Conservation (phyloP, 2,797 vertebrate genomes). For the Chelmon rostratus region DNA sequence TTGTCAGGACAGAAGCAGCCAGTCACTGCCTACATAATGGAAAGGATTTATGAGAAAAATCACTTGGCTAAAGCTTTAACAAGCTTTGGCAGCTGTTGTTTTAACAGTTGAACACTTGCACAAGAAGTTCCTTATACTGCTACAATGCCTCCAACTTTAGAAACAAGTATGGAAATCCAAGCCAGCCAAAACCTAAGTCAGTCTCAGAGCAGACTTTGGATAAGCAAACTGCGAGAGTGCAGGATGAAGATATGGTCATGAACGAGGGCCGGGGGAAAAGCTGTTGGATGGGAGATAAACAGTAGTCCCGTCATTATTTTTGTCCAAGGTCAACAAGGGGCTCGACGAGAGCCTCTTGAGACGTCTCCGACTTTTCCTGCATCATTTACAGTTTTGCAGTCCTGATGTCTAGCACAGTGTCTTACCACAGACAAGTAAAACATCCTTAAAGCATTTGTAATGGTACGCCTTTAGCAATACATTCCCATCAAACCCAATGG, state of each 20-base stretch:
- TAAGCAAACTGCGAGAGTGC: constrained; percentile 73
- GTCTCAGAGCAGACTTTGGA: constrained; percentile 69
- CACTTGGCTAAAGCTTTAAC: constrained; percentile 32
- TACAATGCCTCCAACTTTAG: constrained; percentile 48
- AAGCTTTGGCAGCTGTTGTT: constrained; percentile 56
- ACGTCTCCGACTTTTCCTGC: constrained; percentile 48
- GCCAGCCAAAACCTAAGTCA: constrained; percentile 52
- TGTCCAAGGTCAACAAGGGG: constrained; percentile 80
- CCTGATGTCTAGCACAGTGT: constrained; percentile 8
- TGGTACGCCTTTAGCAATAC: neutral
- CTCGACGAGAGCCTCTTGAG: constrained; percentile 59
- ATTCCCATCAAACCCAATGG: neutral
- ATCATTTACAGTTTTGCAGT: constrained; percentile 42
- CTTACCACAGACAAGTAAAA: constrained; percentile 5
- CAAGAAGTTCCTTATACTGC: constrained; percentile 39
- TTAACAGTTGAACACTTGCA: constrained; percentile 49
- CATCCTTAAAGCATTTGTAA: constrained; percentile 1
- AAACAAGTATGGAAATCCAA: constrained; percentile 62
- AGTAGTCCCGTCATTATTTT: constrained; percentile 54
- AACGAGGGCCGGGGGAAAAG: constrained; percentile 72
- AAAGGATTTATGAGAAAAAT: constrained; percentile 33
- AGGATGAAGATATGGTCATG: constrained; percentile 78
- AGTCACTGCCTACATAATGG: constrained; percentile 2
- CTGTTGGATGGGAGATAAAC: constrained; percentile 81
- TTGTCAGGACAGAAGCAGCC: constrained; percentile 13